Evolutionary conservation across 2,888 invertebrate species (phyloP).

Genomic region (Ditula angustiorana): DNA sequence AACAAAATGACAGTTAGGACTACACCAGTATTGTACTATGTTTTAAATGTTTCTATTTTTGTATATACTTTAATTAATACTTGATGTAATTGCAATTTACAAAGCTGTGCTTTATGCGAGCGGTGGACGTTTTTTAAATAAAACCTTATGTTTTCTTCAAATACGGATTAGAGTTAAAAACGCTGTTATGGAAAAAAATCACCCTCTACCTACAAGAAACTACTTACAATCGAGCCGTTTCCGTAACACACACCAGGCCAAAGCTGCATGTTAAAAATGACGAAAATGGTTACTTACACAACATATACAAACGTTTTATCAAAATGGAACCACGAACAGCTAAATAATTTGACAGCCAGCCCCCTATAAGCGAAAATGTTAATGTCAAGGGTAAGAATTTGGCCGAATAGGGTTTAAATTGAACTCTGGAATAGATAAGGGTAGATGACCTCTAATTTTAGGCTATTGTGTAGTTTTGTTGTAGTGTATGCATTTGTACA

Average conservation of each 20-base stretch:
- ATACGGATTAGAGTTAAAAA: neutral
- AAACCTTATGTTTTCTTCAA: constrained; percentile 41
- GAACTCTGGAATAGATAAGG: neutral
- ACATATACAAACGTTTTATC: constrained; percentile 38
- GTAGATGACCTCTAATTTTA: neutral
- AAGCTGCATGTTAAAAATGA: constrained; percentile 87
- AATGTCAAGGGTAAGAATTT: constrained; percentile 5
- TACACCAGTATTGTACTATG: no score
- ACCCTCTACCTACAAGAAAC: constrained; percentile 24
- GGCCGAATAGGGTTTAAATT: neutral
- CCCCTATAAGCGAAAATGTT: constrained; percentile 30
- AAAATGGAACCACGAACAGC: constrained; percentile 32
- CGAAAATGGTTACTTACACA: constrained; percentile 46
- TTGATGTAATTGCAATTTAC: neutral
- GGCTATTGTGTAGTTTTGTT: neutral
- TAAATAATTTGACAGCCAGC: constrained; percentile 39
- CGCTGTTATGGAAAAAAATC: neutral
- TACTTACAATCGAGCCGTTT: constrained; percentile 96
- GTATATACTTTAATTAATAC: neutral
- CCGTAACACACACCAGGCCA: constrained; percentile 97
- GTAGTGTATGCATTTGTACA: neutral
- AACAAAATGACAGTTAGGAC: no score
- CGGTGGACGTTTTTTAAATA: neutral
- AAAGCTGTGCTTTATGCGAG: constrained; percentile 2
- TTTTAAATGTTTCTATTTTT: neutral